Percentiles rank a stretch among this genome's conserved stretches.
Evolutionary conservation across 2,797 vertebrate genomes (phyloP).

Genomic region (Tenualosa ilisha): DNA sequence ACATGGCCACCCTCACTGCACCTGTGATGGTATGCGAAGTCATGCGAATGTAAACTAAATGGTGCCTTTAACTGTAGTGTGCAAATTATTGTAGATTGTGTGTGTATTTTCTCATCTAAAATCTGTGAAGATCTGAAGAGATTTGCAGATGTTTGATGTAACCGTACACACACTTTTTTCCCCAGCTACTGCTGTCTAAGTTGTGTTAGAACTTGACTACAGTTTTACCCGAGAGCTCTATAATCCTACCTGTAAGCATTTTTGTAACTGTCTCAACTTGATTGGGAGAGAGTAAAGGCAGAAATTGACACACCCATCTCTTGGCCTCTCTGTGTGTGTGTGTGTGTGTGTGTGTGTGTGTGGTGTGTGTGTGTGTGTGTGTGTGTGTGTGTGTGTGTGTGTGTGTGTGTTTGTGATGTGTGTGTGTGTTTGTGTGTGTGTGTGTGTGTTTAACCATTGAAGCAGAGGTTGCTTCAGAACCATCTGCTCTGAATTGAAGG

Average conservation of each 20-base stretch:
- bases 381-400: background rate
- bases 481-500: background rate
- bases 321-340: background rate
- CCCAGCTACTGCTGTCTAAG: background rate
- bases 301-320: too few species aligned
- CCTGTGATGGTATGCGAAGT: background rate
- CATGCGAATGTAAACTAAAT: background rate
- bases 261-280: constrained; percentile 40
- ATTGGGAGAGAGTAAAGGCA: background rate
- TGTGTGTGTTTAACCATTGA: background rate
- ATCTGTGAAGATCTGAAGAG: background rate
- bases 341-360: background rate
- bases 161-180: background rate
- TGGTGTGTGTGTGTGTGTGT: background rate
- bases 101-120: background rate
- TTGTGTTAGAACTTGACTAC: constrained; percentile 3
- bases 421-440: constrained; percentile 15
- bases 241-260: constrained; percentile 27
- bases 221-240: background rate
- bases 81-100: background rate
- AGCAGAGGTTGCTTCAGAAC: background rate
- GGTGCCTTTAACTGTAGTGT: background rate
- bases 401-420: too few species aligned
- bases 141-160: background rate
- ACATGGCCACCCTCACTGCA: background rate